Conservation (phyloP, 2,797 vertebrate species). For the Paramormyrops hopkinsi region DNA sequence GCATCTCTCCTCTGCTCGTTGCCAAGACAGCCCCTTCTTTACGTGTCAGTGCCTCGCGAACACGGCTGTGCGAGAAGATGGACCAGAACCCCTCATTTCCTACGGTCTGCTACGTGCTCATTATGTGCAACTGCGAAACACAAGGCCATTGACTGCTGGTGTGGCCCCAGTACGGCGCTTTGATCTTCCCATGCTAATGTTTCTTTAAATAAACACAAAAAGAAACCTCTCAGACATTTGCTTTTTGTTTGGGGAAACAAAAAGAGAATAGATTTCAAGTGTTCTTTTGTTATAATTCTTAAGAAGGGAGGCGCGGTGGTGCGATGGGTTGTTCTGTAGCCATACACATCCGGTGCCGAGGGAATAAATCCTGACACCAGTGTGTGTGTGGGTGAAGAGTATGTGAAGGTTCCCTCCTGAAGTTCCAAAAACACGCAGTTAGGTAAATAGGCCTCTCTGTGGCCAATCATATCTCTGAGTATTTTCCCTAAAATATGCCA, state of each 20-base stretch:
- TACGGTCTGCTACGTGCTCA: neutral
- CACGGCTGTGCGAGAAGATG: neutral
- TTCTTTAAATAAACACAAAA: conserved; percentile 2
- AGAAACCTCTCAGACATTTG: neutral
- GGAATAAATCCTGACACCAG: neutral
- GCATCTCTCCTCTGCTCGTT: neutral
- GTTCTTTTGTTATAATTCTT: neutral
- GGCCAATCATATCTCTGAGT: neutral
- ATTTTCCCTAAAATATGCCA: neutral
- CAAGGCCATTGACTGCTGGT: neutral
- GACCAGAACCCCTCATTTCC: conserved; percentile 1
- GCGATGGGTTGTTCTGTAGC: neutral
- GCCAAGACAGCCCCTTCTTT: neutral
- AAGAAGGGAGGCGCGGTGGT: neutral
- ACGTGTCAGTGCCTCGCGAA: neutral
- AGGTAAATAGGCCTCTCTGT: neutral
- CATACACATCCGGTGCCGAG: neutral
- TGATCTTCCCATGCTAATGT: neutral
- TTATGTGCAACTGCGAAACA: neutral
- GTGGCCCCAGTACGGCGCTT: too few relatives aligned
- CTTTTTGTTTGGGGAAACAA: neutral
- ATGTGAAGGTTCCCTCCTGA: neutral
- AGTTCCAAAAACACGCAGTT: neutral
- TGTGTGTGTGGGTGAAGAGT: neutral
- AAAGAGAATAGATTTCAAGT: neutral